phyloP scores from a whole-genome alignment of 2,797 vertebrate genomes.

The Okamejei kenojei region DNA sequence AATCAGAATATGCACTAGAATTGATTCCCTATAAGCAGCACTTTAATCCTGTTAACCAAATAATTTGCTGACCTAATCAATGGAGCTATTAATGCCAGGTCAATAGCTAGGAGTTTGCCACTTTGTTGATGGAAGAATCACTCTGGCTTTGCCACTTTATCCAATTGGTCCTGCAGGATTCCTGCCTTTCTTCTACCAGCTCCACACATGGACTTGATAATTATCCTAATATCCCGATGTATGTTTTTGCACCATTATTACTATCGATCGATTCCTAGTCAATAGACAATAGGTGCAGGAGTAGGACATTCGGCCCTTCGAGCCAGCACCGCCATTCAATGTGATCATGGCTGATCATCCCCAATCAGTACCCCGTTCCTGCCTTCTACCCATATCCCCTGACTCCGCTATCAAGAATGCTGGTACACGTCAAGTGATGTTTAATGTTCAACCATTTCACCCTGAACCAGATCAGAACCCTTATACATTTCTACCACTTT shows the following conservation, averaged over 20 bases:
- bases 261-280: not conserved
- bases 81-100: not conserved
- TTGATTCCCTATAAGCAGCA: not conserved
- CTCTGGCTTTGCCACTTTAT: not conserved
- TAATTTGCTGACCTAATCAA: not conserved
- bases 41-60: not conserved
- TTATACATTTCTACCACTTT: not conserved
- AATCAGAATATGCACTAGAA: no score
- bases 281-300: no score
- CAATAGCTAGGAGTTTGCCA: not conserved
- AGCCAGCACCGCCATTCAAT: no score
- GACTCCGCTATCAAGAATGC: no score
- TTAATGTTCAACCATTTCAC: constrained; percentile 16
- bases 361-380: no score
- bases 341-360: no score
- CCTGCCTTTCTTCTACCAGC: no score
- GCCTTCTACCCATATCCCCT: no score
- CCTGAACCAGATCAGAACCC: not conserved
- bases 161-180: not conserved
- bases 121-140: not conserved
- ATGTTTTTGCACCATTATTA: not conserved
- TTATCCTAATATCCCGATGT: not conserved
- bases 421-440: not conserved
- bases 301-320: no score
- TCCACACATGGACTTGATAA: not conserved